phyloP scores from a whole-genome alignment of 2,797 vertebrate species.

The Crenuchus spilurus region DNA sequence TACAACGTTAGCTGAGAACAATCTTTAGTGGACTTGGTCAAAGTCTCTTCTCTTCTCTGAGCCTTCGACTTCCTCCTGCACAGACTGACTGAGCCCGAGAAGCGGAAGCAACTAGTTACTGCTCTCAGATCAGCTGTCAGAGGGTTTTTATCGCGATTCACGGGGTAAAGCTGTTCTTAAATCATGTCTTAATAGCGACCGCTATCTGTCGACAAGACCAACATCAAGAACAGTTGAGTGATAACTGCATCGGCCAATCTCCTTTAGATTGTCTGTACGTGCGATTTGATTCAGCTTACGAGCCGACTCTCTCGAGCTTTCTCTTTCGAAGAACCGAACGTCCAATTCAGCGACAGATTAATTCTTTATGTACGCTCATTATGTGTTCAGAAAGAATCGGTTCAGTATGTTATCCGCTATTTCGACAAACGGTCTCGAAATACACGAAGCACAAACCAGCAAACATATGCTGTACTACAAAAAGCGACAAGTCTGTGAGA shows the following conservation, averaged over 20 bases:
- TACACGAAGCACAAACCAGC: too few relatives aligned
- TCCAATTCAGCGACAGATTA: too few relatives aligned
- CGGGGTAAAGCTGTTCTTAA: background rate
- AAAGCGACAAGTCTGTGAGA: too few relatives aligned
- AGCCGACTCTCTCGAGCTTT: background rate
- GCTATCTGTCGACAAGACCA: background rate
- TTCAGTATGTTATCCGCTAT: too few relatives aligned
- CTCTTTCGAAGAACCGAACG: background rate
- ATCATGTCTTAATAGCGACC: background rate
- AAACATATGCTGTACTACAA: too few relatives aligned
- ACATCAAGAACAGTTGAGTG: background rate
- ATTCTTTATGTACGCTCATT: too few relatives aligned
- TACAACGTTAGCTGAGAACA: background rate
- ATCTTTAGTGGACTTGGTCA: background rate
- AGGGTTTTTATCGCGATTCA: background rate
- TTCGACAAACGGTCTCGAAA: too few relatives aligned
- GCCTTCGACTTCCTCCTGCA: background rate
- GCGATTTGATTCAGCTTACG: background rate
- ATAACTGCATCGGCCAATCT: background rate
- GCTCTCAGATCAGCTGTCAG: background rate
- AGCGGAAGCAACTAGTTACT: background rate
- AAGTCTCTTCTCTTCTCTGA: constrained; percentile 17
- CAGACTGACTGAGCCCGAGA: background rate
- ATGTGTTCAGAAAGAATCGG: too few relatives aligned
- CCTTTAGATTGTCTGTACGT: background rate